These are phyloP conservation scores for Cotesia typhae DNA, from an alignment of 1,140 invertebrate species.

Conservation along the genomic window DNA sequence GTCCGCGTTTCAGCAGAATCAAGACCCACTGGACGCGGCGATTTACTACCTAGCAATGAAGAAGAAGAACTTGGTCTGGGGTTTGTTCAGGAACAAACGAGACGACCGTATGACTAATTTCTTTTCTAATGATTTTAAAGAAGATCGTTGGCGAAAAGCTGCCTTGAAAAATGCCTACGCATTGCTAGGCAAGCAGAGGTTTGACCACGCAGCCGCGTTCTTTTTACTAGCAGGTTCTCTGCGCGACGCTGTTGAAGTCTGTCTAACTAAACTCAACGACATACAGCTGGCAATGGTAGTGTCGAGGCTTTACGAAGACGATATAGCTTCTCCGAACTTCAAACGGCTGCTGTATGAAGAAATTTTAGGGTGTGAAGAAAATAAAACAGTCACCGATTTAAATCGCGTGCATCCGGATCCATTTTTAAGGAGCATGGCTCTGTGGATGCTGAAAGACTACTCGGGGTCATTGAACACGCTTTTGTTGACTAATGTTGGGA, in stretches of 20 bases:
- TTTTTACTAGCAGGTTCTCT: conserved; percentile 94
- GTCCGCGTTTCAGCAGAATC: conserved; percentile 85
- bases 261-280: conserved; percentile 92
- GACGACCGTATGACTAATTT: conserved; percentile 95
- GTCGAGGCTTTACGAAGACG: conserved; percentile 90
- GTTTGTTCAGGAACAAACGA: conserved; percentile 86
- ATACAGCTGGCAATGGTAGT: conserved; percentile 96
- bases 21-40: conserved; percentile 97
- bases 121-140: conserved; percentile 93
- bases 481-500: conserved; percentile 83
- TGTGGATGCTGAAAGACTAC: conserved; percentile 96
- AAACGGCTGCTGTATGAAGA: conserved; percentile 82
- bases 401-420: conserved; percentile 89
- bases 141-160: conserved; percentile 95
- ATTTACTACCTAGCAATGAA: conserved; percentile 98
- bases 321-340: conserved; percentile 74
- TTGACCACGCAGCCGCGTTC: conserved; percentile 93
- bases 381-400: conserved; percentile 76
- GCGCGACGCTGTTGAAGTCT: conserved; percentile 93
- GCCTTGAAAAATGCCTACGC: conserved; percentile 98
- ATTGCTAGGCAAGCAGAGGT: conserved; percentile 93
- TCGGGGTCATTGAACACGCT: conserved; percentile 89
- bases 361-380: conserved; percentile 77
- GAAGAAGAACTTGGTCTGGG: conserved; percentile 97
- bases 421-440: conserved; percentile 95